phyloP scores from a whole-genome alignment of 2,113 vertebrate genomes.

The Gambusia holbrooki region DNA sequence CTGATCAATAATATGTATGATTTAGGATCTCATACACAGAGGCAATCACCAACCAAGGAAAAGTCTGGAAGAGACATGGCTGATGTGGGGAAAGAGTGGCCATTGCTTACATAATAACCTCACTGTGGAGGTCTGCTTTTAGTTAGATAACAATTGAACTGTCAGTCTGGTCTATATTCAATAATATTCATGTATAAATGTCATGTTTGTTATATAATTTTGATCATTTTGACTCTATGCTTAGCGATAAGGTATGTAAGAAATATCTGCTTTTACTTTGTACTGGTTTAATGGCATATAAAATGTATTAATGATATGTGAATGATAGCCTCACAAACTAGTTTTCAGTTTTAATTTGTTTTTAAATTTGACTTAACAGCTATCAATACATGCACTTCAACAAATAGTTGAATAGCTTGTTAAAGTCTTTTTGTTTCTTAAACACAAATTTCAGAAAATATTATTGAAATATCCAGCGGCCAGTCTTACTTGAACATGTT shows the following conservation, averaged over 20 bases:
- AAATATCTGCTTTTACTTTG: background rate
- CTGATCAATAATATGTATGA: constrained; percentile 38
- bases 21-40: constrained; percentile 7
- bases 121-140: constrained; percentile 8
- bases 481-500: background rate
- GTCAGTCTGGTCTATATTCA: background rate
- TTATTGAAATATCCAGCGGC: background rate
- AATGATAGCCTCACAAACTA: background rate
- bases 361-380: too few relatives aligned
- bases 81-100: constrained; percentile 5
- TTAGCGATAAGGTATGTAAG: background rate
- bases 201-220: background rate
- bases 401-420: background rate
- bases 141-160: background rate
- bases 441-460: background rate
- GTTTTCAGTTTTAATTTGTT: background rate
- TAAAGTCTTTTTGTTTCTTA: background rate
- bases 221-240: background rate
- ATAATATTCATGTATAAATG: background rate
- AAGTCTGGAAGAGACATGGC: background rate
- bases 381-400: background rate
- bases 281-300: too few relatives aligned
- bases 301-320: background rate
- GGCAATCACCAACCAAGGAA: constrained; percentile 11
- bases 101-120: constrained; percentile 30